phyloP scores from a whole-genome alignment of 1,140 invertebrate species.

The Psilanteris sp. region DNA sequence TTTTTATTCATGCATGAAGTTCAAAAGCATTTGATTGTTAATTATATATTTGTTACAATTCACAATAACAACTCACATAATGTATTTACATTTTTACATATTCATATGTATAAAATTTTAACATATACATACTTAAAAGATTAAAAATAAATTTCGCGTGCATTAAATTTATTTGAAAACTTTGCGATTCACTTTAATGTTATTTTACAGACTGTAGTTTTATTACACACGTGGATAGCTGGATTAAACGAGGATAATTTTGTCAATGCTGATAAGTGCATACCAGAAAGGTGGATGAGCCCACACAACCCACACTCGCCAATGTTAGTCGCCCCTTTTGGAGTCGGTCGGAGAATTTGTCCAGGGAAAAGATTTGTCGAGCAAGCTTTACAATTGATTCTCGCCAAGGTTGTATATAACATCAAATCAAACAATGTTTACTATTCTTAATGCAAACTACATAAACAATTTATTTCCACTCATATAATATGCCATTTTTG shows the following conservation, averaged over 20 bases:
- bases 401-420: constrained; percentile 82
- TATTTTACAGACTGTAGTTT: constrained; percentile 86
- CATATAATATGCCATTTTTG: too few species aligned
- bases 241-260: constrained; percentile 90
- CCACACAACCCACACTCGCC: constrained; percentile 80
- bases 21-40: too few species aligned
- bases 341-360: constrained; percentile 89
- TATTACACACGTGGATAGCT: constrained; percentile 91
- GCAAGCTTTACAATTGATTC: constrained; percentile 86
- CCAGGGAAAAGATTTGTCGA: constrained; percentile 91
- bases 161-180: too few species aligned
- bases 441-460: not conserved
- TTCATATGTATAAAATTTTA: too few species aligned
- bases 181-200: too few species aligned
- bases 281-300: constrained; percentile 90
- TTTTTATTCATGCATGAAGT: too few species aligned
- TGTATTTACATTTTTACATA: too few species aligned
- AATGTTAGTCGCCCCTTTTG: constrained; percentile 91
- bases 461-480: too few species aligned
- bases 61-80: too few species aligned
- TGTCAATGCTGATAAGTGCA: constrained; percentile 85
- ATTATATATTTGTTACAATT: too few species aligned
- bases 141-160: too few species aligned
- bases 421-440: constrained; percentile 5
- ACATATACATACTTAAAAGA: too few species aligned